These are phyloP conservation scores for Carlito syrichta DNA, from an alignment of 2,113 vertebrate species.

Conservation along the genomic window DNA sequence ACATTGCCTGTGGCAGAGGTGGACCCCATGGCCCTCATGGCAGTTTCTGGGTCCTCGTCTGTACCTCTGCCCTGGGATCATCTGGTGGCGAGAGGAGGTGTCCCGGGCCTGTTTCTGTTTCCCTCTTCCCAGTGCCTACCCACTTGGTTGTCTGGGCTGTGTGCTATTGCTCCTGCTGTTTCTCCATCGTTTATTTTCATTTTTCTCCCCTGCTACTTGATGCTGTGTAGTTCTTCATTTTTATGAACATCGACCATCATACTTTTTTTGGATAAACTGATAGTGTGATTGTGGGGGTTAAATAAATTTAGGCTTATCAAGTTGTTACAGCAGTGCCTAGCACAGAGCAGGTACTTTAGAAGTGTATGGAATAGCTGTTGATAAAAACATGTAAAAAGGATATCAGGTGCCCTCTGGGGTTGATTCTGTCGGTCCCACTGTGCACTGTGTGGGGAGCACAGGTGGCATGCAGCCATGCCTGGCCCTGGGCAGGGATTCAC, in stretches of 20 bases:
- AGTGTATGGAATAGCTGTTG: no score
- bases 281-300: background rate
- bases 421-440: no score
- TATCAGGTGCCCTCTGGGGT: no score
- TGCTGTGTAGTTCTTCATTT: background rate
- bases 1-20: background rate
- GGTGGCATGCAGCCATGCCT: rapidly evolving
- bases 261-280: background rate
- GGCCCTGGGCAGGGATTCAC: conserved; percentile 73
- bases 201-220: no score
- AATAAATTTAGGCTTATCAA: background rate
- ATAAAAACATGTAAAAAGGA: no score
- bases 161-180: background rate
- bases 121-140: rapidly evolving
- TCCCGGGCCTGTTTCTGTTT: background rate
- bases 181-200: no score
- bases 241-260: background rate
- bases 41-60: background rate
- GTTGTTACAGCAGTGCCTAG: no score
- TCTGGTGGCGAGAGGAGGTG: background rate
- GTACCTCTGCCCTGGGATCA: background rate
- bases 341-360: background rate
- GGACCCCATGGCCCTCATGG: no score
- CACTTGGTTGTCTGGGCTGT: no score
- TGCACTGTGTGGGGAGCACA: rapidly evolving